Conservation (phyloP, 2,888 invertebrate genomes). For the Perizoma flavofasciatum region DNA sequence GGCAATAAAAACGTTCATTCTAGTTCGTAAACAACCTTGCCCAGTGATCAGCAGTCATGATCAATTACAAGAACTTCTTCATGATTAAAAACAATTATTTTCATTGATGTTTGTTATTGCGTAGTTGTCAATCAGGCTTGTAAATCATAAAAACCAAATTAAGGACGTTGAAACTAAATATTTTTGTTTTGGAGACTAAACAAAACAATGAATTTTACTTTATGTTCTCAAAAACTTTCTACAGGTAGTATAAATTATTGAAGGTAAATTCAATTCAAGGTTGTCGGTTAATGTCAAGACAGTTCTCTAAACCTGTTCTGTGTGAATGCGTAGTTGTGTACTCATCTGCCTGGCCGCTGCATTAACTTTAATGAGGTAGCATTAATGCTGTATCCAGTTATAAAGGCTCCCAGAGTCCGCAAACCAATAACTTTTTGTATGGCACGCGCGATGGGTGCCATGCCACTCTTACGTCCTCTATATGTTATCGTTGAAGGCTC, state of each 20-base stretch:
- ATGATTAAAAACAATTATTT: slow-evolving; percentile 42
- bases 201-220: background rate
- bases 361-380: slow-evolving; percentile 45
- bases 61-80: slow-evolving; percentile 45
- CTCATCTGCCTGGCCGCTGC: slow-evolving; percentile 37
- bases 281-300: slow-evolving; percentile 42
- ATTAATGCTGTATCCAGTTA: slow-evolving; percentile 48
- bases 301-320: slow-evolving; percentile 45
- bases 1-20: slow-evolving; percentile 20
- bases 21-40: slow-evolving; percentile 43
- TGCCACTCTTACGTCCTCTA: slow-evolving; percentile 42
- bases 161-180: background rate
- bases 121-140: background rate
- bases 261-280: slow-evolving; percentile 39
- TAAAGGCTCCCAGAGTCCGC: slow-evolving; percentile 45
- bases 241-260: slow-evolving; percentile 23
- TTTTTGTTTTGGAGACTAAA: background rate
- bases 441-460: slow-evolving; percentile 40
- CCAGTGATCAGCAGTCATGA: slow-evolving; percentile 38
- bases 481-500: slow-evolving; percentile 49
- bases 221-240: slow-evolving; percentile 35
- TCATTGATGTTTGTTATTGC: slow-evolving; percentile 29
- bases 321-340: slow-evolving; percentile 23
- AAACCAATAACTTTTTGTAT: slow-evolving; percentile 54
- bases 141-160: background rate